These are phyloP conservation scores for Hyalella azteca DNA, from an alignment of 2,888 invertebrate genomes.

Conservation along the genomic window DNA sequence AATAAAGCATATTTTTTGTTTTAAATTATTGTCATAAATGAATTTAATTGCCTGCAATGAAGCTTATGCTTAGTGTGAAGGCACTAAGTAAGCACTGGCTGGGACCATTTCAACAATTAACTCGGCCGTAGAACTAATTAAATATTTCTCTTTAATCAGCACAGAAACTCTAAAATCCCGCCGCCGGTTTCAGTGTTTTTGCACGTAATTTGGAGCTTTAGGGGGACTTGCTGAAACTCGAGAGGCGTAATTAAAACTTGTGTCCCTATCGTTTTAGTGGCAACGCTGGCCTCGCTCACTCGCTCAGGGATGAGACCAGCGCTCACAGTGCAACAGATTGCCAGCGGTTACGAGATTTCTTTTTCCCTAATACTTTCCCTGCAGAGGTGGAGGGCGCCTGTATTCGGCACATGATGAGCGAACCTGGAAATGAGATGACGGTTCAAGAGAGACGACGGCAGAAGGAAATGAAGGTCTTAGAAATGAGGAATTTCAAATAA, in stretches of 20 bases:
- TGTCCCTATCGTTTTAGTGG: constrained; percentile 28
- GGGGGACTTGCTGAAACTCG: constrained; percentile 30
- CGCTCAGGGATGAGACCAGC: neutral
- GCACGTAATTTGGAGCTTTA: constrained; percentile 37
- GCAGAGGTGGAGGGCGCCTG: neutral
- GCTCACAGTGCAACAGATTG: constrained; percentile 23
- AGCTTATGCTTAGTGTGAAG: no score
- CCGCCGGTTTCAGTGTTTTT: constrained; percentile 9
- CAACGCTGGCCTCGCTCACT: neutral
- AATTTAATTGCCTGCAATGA: no score
- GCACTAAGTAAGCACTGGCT: no score
- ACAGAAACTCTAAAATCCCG: constrained; percentile 21
- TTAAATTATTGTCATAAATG: no score
- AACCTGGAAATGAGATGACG: neutral
- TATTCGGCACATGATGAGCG: neutral
- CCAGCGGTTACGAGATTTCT: neutral
- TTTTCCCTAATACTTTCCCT: neutral
- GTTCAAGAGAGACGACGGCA: neutral
- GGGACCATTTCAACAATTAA: neutral
- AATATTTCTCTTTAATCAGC: constrained; percentile 35
- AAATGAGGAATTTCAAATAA: neutral
- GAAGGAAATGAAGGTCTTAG: constrained; percentile 12
- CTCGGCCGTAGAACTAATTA: constrained; percentile 26
- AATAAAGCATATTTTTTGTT: no score
- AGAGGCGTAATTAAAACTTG: constrained; percentile 29